Evolutionary conservation across 2,888 invertebrate genomes (phyloP).

Genomic region (Caenorhabditis japonica): DNA sequence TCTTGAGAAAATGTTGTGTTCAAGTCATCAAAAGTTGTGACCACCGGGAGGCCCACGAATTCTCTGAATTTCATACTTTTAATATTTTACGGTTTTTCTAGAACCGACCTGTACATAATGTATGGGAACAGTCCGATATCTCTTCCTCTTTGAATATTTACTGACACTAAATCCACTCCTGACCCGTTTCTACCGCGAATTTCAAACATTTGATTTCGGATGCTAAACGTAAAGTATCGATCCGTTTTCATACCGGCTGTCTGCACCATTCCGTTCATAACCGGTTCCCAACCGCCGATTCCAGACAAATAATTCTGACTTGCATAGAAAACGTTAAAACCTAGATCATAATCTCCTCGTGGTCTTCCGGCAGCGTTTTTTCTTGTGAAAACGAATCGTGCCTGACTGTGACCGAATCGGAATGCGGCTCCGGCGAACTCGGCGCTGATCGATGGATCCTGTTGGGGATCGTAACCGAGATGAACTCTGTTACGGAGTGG

Average conservation of each 20-base stretch:
- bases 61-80: constrained; percentile 14
- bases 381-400: constrained; percentile 48
- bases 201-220: constrained; percentile 82
- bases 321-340: constrained; percentile 47
- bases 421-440: constrained; percentile 92
- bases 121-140: constrained; percentile 58
- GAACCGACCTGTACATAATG: constrained; percentile 10
- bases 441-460: constrained; percentile 23
- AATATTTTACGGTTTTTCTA: not conserved
- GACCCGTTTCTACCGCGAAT: constrained; percentile 84
- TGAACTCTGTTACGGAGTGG: constrained; percentile 24
- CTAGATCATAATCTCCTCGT: constrained; percentile 38
- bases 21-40: constrained; percentile 47
- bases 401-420: constrained; percentile 83
- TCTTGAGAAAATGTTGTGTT: constrained; percentile 38
- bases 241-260: constrained; percentile 56
- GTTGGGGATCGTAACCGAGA: constrained; percentile 18
- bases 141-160: constrained; percentile 87
- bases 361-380: constrained; percentile 24
- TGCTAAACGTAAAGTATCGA: constrained; percentile 59
- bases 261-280: constrained; percentile 60
- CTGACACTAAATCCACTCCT: constrained; percentile 89
- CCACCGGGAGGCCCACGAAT: constrained; percentile 45
- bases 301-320: constrained; percentile 34
- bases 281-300: constrained; percentile 43